These are phyloP conservation scores for Fratercula arctica DNA, from an alignment of 2,797 vertebrate species.

Conservation along the genomic window DNA sequence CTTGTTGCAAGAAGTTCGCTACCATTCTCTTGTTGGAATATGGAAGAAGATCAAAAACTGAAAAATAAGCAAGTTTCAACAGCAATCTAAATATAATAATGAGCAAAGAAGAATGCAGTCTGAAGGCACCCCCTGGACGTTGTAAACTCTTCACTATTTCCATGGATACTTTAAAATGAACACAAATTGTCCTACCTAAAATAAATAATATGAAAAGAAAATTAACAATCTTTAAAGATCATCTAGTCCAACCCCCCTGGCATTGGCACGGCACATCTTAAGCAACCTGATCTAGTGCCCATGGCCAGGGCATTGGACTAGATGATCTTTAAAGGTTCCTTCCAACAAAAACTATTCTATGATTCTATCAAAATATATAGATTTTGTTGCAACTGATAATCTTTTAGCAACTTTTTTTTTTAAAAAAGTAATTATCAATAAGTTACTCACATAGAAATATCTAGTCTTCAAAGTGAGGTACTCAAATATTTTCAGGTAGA, in stretches of 20 bases:
- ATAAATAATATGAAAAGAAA: not conserved
- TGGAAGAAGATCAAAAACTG: slow-evolving; percentile 94
- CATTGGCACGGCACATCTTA: not conserved
- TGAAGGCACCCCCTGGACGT: not conserved
- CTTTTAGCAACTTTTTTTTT: not conserved
- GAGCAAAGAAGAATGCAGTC: not conserved
- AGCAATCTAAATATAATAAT: not conserved
- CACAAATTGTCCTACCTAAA: not conserved
- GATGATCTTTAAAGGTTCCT: not conserved
- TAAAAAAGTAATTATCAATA: not conserved
- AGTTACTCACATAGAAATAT: not conserved
- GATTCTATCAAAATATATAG: not conserved
- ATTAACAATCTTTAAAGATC: not conserved
- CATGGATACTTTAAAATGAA: not conserved
- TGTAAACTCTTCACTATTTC: not conserved
- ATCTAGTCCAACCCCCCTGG: not conserved
- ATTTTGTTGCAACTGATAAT: not conserved
- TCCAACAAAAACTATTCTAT: not conserved
- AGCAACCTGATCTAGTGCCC: not conserved
- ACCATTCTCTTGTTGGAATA: slow-evolving; percentile 84
- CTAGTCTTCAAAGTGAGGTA: not conserved
- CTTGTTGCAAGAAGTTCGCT: slow-evolving; percentile 85
- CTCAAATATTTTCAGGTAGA: not conserved
- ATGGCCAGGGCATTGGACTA: not conserved
- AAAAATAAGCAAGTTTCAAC: not conserved